These are phyloP conservation scores for Pollicipes pollicipes DNA, from an alignment of 1,140 invertebrate genomes.

Conservation along the genomic window DNA sequence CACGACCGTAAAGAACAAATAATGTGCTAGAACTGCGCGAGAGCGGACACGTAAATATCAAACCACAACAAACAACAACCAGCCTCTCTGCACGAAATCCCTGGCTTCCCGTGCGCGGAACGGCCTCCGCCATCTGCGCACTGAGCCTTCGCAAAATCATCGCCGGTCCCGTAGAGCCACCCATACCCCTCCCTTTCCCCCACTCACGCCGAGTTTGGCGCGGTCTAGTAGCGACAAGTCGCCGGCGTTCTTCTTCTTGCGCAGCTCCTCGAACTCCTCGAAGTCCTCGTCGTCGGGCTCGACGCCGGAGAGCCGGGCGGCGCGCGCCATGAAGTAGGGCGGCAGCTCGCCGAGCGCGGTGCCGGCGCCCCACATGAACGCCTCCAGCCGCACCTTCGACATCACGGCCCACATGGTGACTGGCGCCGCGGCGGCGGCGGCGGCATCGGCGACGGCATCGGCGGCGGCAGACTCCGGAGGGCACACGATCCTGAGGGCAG, in stretches of 20 bases:
- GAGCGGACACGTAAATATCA: too few species aligned
- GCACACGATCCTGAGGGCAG: conserved; percentile 25
- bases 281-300: conserved; percentile 52
- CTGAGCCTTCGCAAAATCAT: too few species aligned
- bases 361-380: conserved; percentile 94
- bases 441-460: conserved; percentile 16
- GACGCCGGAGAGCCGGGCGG: conserved; percentile 53
- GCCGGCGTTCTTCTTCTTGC: conserved; percentile 37
- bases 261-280: conserved; percentile 49
- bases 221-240: conserved; percentile 23
- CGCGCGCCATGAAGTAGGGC: conserved; percentile 91
- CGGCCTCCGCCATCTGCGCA: too few species aligned
- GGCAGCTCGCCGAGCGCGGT: conserved; percentile 94
- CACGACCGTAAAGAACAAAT: too few species aligned
- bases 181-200: neutral
- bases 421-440: conserved; percentile 4
- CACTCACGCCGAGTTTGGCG: conserved; percentile 15
- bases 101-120: too few species aligned
- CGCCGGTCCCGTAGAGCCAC: too few species aligned
- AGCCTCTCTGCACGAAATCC: too few species aligned
- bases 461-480: conserved; percentile 23
- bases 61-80: too few species aligned
- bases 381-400: conserved; percentile 88
- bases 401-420: conserved; percentile 67
- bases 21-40: too few species aligned